Evolutionary conservation across 1,140 invertebrate species (phyloP).

Genomic region (Laupala kohalensis): DNA sequence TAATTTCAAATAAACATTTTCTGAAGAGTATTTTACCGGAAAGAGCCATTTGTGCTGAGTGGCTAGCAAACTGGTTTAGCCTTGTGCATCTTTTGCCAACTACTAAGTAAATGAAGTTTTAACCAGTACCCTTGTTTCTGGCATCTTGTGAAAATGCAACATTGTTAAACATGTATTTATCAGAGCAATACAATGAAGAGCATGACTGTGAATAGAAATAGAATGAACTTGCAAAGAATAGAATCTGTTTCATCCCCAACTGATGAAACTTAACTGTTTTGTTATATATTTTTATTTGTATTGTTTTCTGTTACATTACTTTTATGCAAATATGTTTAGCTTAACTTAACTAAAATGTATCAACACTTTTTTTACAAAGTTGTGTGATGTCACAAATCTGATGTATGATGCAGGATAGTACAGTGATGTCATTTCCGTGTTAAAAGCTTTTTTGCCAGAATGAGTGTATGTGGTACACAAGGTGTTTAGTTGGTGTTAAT

Average conservation of each 20-base stretch:
- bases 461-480: no score
- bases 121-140: not conserved
- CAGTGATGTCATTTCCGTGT: no score
- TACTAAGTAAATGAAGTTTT: not conserved
- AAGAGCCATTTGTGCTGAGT: not conserved
- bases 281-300: no score
- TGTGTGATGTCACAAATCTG: no score
- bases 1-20: not conserved
- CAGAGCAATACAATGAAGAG: not conserved
- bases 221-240: not conserved
- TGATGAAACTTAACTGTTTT: not conserved
- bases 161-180: not conserved
- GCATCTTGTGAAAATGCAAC: not conserved
- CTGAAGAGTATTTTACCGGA: not conserved
- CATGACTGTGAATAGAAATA: not conserved
- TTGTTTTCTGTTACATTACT: no score
- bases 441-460: no score
- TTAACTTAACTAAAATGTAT: no score
- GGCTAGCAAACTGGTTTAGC: not conserved
- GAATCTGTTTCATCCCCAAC: not conserved
- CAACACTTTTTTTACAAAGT: no score
- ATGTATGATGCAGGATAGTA: no score
- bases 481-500: not conserved
- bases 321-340: no score
- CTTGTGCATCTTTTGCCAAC: not conserved